Percentiles rank a stretch among this genome's conserved stretches.
phyloP scores from a whole-genome alignment of 2,888 invertebrate species.

The Sycophila texana region DNA sequence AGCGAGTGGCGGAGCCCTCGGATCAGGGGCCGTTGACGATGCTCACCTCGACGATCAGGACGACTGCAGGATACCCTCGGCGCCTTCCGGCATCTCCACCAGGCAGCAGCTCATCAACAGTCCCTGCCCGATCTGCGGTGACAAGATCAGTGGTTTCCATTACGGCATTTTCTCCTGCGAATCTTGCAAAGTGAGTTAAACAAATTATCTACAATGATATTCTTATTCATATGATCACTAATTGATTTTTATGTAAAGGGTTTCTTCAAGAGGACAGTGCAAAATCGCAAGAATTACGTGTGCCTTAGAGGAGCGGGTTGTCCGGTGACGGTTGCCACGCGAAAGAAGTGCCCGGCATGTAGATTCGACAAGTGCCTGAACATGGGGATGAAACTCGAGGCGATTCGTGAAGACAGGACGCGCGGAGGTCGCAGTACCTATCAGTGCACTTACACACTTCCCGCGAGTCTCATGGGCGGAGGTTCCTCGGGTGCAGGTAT shows the following conservation, averaged over 20 bases:
- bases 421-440: conserved; percentile 97
- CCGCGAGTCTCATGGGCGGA: conserved; percentile 77
- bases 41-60: conserved; percentile 67
- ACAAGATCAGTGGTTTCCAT: conserved; percentile 97
- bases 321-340: conserved; percentile 92
- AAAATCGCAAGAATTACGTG: conserved; percentile 97
- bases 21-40: conserved; percentile 48
- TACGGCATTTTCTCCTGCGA: conserved; percentile 99
- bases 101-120: conserved; percentile 93
- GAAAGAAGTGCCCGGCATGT: conserved; percentile 98
- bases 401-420: conserved; percentile 95
- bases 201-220: too few relatives aligned
- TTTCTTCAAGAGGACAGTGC: conserved; percentile 98
- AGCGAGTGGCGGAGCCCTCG: neutral
- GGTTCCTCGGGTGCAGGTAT: conserved; percentile 77
- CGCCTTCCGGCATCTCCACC: conserved; percentile 86
- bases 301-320: conserved; percentile 94
- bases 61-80: conserved; percentile 74
- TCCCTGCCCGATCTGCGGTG: conserved; percentile 96
- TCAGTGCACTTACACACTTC: conserved; percentile 94
- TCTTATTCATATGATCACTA: neutral
- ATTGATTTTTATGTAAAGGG: conserved; percentile 77
- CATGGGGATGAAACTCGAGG: conserved; percentile 98
- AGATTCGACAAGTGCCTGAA: conserved; percentile 96
- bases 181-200: conserved; percentile 84